phyloP scores from a whole-genome alignment of 2,888 invertebrate species.

The Hybos culiciformis region DNA sequence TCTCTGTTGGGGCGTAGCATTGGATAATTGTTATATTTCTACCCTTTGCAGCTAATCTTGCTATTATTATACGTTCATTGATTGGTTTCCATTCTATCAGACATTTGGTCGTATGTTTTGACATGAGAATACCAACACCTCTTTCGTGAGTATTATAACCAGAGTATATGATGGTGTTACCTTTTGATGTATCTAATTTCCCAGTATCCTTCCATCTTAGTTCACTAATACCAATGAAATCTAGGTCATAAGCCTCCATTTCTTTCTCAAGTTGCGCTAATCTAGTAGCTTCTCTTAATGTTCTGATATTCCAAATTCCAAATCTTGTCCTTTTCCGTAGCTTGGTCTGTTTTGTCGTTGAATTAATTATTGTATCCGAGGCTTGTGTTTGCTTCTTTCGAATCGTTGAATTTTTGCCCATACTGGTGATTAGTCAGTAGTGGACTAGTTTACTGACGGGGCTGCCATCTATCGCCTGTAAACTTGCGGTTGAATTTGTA shows the following conservation, averaged over 20 bases:
- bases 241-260: background rate
- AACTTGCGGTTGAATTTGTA: too few species aligned
- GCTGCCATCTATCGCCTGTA: too few species aligned
- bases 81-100: background rate
- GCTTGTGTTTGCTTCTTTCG: too few species aligned
- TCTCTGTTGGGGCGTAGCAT: background rate
- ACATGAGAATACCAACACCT: too few species aligned
- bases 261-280: background rate
- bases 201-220: background rate
- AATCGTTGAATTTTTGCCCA: too few species aligned
- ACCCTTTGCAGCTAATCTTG: background rate
- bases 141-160: background rate
- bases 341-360: too few species aligned
- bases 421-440: too few species aligned
- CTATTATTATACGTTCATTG: background rate
- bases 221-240: background rate
- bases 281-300: conserved; percentile 1
- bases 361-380: too few species aligned
- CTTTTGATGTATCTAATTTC: background rate
- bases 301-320: conserved; percentile 1
- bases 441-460: too few species aligned
- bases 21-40: background rate
- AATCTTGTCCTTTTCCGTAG: conserved; percentile 2
- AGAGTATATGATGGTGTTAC: background rate
- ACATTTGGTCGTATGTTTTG: too few species aligned